Conservation (phyloP, 2,113 vertebrate genomes). For the Hypocryptadius cinnamomeus region DNA sequence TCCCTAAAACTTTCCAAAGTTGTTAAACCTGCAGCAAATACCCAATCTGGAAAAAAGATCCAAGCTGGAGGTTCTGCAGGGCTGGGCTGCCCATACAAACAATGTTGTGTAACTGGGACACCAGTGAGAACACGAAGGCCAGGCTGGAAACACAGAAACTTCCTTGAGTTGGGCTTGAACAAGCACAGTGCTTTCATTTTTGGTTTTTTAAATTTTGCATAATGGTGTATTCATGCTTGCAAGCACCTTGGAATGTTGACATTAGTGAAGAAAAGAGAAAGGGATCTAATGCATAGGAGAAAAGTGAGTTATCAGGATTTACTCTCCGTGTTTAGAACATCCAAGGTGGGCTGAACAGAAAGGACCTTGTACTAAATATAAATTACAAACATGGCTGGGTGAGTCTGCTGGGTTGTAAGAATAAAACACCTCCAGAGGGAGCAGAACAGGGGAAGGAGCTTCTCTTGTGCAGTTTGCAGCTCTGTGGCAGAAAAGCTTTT, state of each 20-base stretch:
- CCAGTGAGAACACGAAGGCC: neutral
- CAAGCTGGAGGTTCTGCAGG: neutral
- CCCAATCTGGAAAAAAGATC: neutral
- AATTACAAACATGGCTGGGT: neutral
- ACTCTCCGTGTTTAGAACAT: neutral
- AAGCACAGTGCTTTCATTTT: neutral
- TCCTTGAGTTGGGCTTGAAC: neutral
- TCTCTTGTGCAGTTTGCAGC: neutral
- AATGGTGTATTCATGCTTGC: neutral
- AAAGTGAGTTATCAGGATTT: neutral
- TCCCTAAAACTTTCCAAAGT: neutral
- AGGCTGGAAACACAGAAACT: neutral
- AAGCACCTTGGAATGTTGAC: neutral
- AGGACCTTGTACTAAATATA: neutral
- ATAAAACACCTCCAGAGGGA: neutral
- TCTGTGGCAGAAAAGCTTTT: conserved; percentile 1
- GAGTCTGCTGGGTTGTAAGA: neutral
- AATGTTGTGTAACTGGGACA: neutral
- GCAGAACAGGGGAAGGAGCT: neutral
- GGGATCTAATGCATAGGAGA: neutral
- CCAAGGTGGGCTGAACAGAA: neutral
- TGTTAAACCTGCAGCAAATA: neutral
- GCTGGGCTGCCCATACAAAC: neutral
- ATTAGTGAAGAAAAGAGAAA: neutral
- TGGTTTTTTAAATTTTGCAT: neutral